These are phyloP conservation scores for Lipophrys pholis DNA, from an alignment of 2,113 vertebrate genomes.

Conservation along the genomic window DNA sequence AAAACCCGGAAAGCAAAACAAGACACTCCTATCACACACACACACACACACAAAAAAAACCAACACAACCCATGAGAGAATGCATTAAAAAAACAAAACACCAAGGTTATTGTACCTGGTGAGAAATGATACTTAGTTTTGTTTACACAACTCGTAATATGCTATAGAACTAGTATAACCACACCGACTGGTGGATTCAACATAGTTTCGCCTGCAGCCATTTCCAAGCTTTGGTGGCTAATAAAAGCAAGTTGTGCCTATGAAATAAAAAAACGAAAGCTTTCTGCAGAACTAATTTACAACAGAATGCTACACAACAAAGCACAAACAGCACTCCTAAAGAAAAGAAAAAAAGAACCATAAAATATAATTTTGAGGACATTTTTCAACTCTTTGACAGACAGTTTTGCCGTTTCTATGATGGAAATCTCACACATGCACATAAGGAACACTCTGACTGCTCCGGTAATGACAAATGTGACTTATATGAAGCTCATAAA, in stretches of 20 bases:
- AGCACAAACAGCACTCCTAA: background rate
- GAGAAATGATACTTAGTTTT: background rate
- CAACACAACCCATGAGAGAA: background rate
- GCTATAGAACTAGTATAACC: conserved; percentile 33
- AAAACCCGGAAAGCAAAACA: background rate
- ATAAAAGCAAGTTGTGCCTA: conserved; percentile 4
- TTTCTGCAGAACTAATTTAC: conserved; percentile 16
- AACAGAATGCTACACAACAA: background rate
- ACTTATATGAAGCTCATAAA: conserved; percentile 7
- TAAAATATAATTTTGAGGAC: background rate
- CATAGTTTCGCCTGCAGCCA: conserved; percentile 23
- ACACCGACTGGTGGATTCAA: conserved; percentile 22
- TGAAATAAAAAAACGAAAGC: background rate
- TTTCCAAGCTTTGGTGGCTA: background rate
- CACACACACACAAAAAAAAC: background rate
- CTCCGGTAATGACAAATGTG: background rate
- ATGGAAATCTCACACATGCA: background rate
- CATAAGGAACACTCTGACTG: background rate
- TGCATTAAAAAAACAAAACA: background rate
- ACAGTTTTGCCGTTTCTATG: background rate
- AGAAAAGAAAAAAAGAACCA: background rate
- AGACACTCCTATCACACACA: no score
- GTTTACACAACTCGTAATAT: background rate
- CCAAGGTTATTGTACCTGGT: background rate
- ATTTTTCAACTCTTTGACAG: conserved; percentile 3